phyloP scores from a whole-genome alignment of 2,888 invertebrate species.

The Chrysopilus asiliformis region DNA sequence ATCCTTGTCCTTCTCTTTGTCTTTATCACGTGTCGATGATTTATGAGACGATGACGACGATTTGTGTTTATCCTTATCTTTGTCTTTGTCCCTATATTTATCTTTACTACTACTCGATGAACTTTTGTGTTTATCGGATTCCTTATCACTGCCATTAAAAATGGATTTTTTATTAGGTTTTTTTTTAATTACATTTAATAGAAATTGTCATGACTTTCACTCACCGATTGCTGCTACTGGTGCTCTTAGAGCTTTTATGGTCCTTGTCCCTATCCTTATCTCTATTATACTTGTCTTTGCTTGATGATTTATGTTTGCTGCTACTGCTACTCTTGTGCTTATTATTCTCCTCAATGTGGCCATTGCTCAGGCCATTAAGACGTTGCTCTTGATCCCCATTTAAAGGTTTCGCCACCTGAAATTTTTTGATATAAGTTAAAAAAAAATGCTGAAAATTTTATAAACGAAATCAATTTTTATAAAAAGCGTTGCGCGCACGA shows the following conservation, averaged over 20 bases:
- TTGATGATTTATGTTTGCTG: constrained; percentile 52
- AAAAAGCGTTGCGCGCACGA: no score
- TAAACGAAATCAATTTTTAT: no score
- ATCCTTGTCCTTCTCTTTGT: constrained; percentile 30
- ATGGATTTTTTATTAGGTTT: neutral
- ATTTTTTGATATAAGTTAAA: constrained; percentile 2
- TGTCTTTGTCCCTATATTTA: constrained; percentile 37
- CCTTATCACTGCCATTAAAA: constrained; percentile 30
- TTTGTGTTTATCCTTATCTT: constrained; percentile 31
- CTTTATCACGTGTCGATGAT: constrained; percentile 21
- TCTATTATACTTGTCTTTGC: constrained; percentile 41
- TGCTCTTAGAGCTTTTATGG: constrained; percentile 40
- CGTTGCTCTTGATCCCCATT: constrained; percentile 43
- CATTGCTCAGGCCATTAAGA: constrained; percentile 71
- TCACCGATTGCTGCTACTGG: constrained; percentile 26
- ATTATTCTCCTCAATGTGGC: constrained; percentile 42
- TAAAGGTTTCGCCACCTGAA: constrained; percentile 20
- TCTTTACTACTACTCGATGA: constrained; percentile 41
- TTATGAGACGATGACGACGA: constrained; percentile 27
- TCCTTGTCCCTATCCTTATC: constrained; percentile 36
- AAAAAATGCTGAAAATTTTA: no score
- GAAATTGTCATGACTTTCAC: constrained; percentile 1
- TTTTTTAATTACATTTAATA: neutral
- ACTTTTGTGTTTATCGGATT: constrained; percentile 38
- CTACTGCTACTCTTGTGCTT: constrained; percentile 44